phyloP scores from a whole-genome alignment of 2,888 invertebrate species.

The Bedellia somnulentella region DNA sequence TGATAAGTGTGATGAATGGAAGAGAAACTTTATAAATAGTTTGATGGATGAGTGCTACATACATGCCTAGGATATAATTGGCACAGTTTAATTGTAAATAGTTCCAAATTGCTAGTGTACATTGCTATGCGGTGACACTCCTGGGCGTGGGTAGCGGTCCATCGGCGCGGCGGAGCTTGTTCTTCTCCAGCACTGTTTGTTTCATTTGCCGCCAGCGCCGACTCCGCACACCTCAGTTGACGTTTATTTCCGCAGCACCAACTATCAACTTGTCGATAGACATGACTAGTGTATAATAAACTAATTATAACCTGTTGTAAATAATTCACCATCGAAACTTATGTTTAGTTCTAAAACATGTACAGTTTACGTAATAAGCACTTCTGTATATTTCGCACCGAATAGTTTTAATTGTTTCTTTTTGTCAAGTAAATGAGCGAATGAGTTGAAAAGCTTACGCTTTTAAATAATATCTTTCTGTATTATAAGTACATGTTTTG shows the following conservation, averaged over 20 bases:
- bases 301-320: slow-evolving; percentile 52
- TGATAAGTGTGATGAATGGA: slow-evolving; percentile 47
- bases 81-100: slow-evolving; percentile 60
- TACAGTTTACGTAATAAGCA: slow-evolving; percentile 62
- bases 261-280: slow-evolving; percentile 36
- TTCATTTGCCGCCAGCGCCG: slow-evolving; percentile 67
- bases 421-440: slow-evolving; percentile 46
- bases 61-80: slow-evolving; percentile 59
- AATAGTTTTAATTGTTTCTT: slow-evolving; percentile 57
- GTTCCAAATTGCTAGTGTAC: slow-evolving; percentile 58
- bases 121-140: slow-evolving; percentile 55
- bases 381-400: slow-evolving; percentile 61
- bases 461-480: slow-evolving; percentile 54
- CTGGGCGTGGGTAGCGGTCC: slow-evolving; percentile 60
- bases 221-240: slow-evolving; percentile 56
- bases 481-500: slow-evolving; percentile 61
- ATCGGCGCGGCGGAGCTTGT: slow-evolving; percentile 57
- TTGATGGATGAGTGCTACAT: slow-evolving; percentile 62
- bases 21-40: slow-evolving; percentile 50
- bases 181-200: slow-evolving; percentile 73
- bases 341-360: slow-evolving; percentile 65
- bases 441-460: slow-evolving; percentile 60
- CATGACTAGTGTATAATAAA: slow-evolving; percentile 51
- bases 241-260: slow-evolving; percentile 61
- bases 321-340: slow-evolving; percentile 57